Evolutionary conservation across 2,888 invertebrate species (phyloP).

Genomic region (Endomychus coccineus): DNA sequence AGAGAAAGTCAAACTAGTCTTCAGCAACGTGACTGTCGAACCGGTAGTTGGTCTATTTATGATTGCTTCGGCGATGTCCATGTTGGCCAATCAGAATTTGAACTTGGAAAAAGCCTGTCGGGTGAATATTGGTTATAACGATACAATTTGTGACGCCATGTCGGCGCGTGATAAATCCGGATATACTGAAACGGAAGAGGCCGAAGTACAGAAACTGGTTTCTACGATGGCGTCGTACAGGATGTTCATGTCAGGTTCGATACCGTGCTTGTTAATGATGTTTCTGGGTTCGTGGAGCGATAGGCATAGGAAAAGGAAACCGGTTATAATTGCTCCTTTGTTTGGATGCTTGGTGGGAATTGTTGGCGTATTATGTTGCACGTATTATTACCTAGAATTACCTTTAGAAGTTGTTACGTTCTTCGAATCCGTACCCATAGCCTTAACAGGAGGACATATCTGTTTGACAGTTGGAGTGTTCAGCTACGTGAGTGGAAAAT

Average conservation of each 20-base stretch:
- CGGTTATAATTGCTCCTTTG: slow-evolving; percentile 51
- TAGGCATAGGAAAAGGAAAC: slow-evolving; percentile 49
- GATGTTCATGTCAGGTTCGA: slow-evolving; percentile 47
- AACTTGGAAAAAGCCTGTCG: slow-evolving; percentile 41
- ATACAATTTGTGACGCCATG: slow-evolving; percentile 64
- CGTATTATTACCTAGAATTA: slow-evolving; percentile 49
- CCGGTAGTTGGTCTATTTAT: slow-evolving; percentile 63
- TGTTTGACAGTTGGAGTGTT: slow-evolving; percentile 51
- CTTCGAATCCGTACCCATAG: slow-evolving; percentile 48
- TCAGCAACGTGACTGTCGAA: slow-evolving; percentile 60
- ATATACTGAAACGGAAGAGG: slow-evolving; percentile 50
- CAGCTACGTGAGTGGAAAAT: slow-evolving; percentile 54
- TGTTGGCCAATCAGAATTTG: slow-evolving; percentile 70
- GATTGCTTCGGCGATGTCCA: slow-evolving; percentile 50
- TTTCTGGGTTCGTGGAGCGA: slow-evolving; percentile 58
- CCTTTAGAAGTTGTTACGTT: slow-evolving; percentile 49
- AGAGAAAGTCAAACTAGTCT: slow-evolving; percentile 47
- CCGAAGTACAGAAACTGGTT: slow-evolving; percentile 40
- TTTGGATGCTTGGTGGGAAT: slow-evolving; percentile 48
- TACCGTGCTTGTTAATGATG: slow-evolving; percentile 50
- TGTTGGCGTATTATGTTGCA: slow-evolving; percentile 47
- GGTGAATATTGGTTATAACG: slow-evolving; percentile 63
- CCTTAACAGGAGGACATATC: slow-evolving; percentile 50
- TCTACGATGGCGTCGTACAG: slow-evolving; percentile 49
- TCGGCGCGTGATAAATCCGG: slow-evolving; percentile 59